Percentiles rank a stretch among this genome's conserved stretches.
These are phyloP conservation scores for Steinernema khuongi DNA, from an alignment of 1,140 invertebrate genomes.

Conservation along the genomic window DNA sequence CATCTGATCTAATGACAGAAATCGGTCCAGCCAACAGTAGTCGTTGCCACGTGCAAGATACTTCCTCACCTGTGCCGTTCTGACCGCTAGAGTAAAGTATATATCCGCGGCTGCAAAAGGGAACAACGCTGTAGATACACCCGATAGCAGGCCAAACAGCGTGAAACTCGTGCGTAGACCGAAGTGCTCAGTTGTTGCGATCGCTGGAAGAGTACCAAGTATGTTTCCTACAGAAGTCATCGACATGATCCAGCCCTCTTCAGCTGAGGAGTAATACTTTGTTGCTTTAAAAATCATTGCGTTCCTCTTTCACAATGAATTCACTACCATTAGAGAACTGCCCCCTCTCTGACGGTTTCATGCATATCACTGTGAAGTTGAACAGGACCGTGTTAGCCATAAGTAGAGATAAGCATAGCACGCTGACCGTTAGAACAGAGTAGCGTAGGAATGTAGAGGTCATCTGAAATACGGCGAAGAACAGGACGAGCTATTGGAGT, in stretches of 20 bases:
- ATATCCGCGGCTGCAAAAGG: not conserved
- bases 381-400: not conserved
- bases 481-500: too few species aligned
- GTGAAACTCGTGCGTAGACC: not conserved
- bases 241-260: constrained; percentile 10
- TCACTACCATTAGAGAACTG: not conserved
- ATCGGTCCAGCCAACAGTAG: not conserved
- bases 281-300: not conserved
- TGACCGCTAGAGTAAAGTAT: not conserved
- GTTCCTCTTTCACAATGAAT: not conserved
- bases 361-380: constrained; percentile 1
- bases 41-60: not conserved
- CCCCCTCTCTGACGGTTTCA: not conserved
- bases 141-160: not conserved
- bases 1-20: not conserved
- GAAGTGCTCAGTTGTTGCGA: not conserved
- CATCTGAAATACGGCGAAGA: too few species aligned
- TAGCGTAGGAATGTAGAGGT: not conserved
- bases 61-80: not conserved
- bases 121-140: not conserved
- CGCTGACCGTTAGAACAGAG: not conserved
- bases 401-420: not conserved
- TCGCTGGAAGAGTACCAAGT: not conserved
- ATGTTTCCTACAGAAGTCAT: not conserved
- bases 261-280: not conserved